A percentile compares a stretch with the other conserved stretches of the same genome.
phyloP scores from a whole-genome alignment of 2,888 invertebrate genomes.

The Ornithoptera priamus region DNA sequence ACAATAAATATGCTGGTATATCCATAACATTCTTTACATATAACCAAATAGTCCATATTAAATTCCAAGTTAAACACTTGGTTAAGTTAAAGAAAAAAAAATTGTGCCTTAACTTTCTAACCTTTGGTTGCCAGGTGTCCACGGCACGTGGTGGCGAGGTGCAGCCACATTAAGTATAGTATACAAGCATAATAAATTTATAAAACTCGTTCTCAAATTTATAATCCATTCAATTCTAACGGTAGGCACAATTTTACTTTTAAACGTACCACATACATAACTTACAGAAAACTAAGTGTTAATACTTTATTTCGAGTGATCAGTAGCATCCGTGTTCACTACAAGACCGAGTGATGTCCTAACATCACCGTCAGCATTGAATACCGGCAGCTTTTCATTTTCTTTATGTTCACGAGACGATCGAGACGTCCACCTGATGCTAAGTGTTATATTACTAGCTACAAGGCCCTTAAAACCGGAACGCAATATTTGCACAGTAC shows the following conservation, averaged over 20 bases:
- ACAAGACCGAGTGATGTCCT: too few relatives aligned
- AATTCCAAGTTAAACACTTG: slow-evolving; percentile 23
- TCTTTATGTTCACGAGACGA: too few relatives aligned
- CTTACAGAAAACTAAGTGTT: too few relatives aligned
- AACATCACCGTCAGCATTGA: too few relatives aligned
- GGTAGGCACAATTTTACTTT: slow-evolving; percentile 23
- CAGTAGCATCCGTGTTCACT: too few relatives aligned
- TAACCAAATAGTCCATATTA: slow-evolving; percentile 41
- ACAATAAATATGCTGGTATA: background rate
- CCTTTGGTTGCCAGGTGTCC: slow-evolving; percentile 63
- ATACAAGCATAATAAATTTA: slow-evolving; percentile 22
- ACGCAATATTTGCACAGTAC: too few relatives aligned
- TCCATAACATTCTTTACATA: slow-evolving; percentile 30
- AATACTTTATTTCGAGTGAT: too few relatives aligned
- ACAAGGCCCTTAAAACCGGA: too few relatives aligned
- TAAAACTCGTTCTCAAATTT: slow-evolving; percentile 21
- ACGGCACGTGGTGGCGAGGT: slow-evolving; percentile 62
- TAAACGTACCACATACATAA: background rate
- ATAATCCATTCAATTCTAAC: slow-evolving; percentile 27
- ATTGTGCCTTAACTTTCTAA: slow-evolving; percentile 62
- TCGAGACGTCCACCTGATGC: too few relatives aligned
- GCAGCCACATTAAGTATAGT: slow-evolving; percentile 44
- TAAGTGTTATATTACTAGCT: too few relatives aligned
- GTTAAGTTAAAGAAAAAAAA: slow-evolving; percentile 36
- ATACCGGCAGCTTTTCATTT: too few relatives aligned